Base-by-base conservation (phyloP, 2,888 invertebrate species). In the Chesias legatella region DNA sequence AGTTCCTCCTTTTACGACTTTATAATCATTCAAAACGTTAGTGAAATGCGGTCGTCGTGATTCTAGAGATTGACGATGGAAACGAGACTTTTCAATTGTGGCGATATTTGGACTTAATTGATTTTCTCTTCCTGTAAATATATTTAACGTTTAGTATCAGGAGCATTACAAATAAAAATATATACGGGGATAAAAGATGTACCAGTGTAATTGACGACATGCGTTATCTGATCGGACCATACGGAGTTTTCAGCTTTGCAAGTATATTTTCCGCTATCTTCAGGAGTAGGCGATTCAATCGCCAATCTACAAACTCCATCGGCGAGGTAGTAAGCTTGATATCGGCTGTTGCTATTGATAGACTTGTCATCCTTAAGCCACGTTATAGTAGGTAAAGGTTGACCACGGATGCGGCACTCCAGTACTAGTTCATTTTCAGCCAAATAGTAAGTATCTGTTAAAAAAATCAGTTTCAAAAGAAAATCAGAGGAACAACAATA, bases 321-420 rank as follows among this genome's bases (percentile, higher is more conserved):
- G 4, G 92, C 90, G 31, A 92, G 83, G 67, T 94, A 92, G 47
- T 89, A 90, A 31, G 92, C 91, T 48, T 90, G 85, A 69, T 91
- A 92, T 49, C 93, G 91, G 1, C 91, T 90, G 8, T 88, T 89
- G 1, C 72, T 67, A 7, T 61, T 62, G 7, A 95, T 73, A 7
- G 89, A 77, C 32, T 83, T 84, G 24, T 91, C 92, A 56, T 95
- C 92, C 69, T 94, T 95, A 50, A 92, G 74, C 96, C 96, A 96
- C 22, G 91, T 90, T 43, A 95, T 91, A 0, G 85, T 90, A 0
- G 95, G 94, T 2, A 90, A 81, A 7, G 94, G 94, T 57, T 93
- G 91, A 10, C 94, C 94, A 42, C 93, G 91, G 29, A 95, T 92
- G 33, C 93, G 91, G 64, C 95, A 95, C 76, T 95, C 95, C 51